Conservation (phyloP, 2,888 invertebrate genomes). For the Saturnia japonica region DNA sequence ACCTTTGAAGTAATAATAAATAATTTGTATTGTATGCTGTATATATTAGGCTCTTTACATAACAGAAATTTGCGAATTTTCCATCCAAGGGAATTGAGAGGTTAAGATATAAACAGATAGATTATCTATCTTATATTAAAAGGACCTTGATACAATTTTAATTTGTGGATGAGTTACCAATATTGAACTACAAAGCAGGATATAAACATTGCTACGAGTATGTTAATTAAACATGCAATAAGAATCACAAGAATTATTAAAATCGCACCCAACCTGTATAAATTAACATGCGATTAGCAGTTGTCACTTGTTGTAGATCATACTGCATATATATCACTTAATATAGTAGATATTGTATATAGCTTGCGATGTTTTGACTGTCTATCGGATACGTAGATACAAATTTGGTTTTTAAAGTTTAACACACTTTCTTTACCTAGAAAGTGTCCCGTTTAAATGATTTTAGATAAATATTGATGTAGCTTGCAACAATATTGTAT, state of each 20-base stretch:
- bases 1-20: constrained; percentile 25
- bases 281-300: constrained; percentile 12
- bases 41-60: neutral
- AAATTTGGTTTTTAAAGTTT: constrained; percentile 28
- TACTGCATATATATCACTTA: neutral
- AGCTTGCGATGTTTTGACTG: constrained; percentile 29
- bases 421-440: constrained; percentile 40
- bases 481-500: neutral
- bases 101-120: no score
- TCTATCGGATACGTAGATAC: constrained; percentile 33
- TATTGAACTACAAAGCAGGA: constrained; percentile 28
- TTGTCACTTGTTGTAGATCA: neutral
- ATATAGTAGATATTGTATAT: neutral
- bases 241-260: constrained; percentile 28
- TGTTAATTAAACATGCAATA: constrained; percentile 31
- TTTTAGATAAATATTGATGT: neutral
- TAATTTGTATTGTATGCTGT: neutral
- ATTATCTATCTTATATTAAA: no score
- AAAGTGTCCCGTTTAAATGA: constrained; percentile 28
- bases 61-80: no score
- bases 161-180: constrained; percentile 11
- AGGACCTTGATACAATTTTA: neutral
- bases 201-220: constrained; percentile 28
- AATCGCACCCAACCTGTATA: constrained; percentile 24
- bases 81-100: no score